Evolutionary conservation across 2,888 invertebrate species (phyloP).

Genomic region (Leptothorax acervorum): DNA sequence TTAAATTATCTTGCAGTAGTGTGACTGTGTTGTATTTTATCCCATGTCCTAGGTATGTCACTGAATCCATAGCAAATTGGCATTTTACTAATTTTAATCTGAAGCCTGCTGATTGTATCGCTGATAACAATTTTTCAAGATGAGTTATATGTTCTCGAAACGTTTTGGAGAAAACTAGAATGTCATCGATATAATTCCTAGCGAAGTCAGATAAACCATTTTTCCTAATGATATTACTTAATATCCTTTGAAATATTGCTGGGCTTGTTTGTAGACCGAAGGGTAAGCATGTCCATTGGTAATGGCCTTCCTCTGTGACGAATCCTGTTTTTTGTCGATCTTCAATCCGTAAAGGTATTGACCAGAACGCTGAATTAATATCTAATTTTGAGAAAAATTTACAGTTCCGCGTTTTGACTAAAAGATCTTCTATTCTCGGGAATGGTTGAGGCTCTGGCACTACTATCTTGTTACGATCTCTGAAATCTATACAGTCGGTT

Average conservation of each 20-base stretch:
- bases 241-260: not conserved
- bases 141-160: too few species aligned
- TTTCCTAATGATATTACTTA: not conserved
- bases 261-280: not conserved
- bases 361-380: not conserved
- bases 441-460: constrained; percentile 25
- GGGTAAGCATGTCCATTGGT: not conserved
- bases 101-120: not conserved
- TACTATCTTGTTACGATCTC: constrained; percentile 12
- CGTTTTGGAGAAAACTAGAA: not conserved
- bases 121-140: too few species aligned
- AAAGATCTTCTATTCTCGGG: constrained; percentile 7
- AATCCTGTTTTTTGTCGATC: not conserved
- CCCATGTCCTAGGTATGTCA: not conserved
- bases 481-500: not conserved
- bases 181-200: not conserved
- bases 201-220: not conserved
- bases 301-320: not conserved
- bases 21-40: not conserved
- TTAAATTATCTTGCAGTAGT: not conserved
- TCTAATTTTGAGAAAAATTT: constrained; percentile 4
- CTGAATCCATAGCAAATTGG: not conserved
- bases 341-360: not conserved
- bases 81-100: not conserved
- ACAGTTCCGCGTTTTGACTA: not conserved